phyloP scores from a whole-genome alignment of 2,113 vertebrate genomes.

The Callithrix jacchus region DNA sequence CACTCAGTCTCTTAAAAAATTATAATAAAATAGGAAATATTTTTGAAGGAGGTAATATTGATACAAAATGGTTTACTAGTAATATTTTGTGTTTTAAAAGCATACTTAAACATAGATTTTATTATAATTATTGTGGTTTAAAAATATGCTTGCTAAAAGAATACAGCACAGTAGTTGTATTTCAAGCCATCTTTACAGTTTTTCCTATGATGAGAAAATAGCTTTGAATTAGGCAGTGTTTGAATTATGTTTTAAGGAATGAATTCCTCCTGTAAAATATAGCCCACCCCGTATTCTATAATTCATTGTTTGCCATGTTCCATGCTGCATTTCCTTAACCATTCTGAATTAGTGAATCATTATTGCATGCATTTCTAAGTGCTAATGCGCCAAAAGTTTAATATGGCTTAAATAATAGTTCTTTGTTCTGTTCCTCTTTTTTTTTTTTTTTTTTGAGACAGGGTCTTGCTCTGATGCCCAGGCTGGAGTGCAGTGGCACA shows the following conservation, averaged over 20 bases:
- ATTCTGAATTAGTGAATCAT: slow-evolving; percentile 21
- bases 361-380: background rate
- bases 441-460: no score
- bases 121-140: background rate
- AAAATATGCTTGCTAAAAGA: slow-evolving; percentile 28
- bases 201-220: background rate
- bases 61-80: background rate
- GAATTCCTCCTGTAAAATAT: background rate
- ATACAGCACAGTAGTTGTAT: background rate
- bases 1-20: no score
- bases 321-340: slow-evolving; percentile 31
- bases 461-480: no score
- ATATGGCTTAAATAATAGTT: background rate
- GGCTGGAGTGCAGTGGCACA: no score
- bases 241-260: slow-evolving; percentile 25
- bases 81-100: slow-evolving; percentile 19
- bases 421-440: background rate
- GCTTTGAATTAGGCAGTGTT: background rate
- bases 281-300: background rate
- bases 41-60: background rate
- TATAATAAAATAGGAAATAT: background rate
- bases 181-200: background rate
- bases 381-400: background rate
- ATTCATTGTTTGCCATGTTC: background rate
- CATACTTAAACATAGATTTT: background rate